Conservation (phyloP, 2,797 vertebrate species). For the Dicrostonyx torquatus region DNA sequence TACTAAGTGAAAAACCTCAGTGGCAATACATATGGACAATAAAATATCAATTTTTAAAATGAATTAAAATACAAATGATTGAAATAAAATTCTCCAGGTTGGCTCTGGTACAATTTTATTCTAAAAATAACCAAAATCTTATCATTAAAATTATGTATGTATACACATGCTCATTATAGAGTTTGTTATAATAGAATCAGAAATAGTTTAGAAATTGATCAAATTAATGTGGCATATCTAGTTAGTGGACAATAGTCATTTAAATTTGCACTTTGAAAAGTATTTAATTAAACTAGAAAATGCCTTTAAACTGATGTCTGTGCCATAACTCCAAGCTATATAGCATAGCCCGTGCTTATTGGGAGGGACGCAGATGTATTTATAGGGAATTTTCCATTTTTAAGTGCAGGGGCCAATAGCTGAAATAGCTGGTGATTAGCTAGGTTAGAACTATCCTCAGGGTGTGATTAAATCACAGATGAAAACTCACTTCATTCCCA, state of each 20-base stretch:
- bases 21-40: background rate
- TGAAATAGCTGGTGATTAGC: conserved; percentile 5
- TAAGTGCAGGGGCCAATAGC: background rate
- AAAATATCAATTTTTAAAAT: conserved; percentile 52
- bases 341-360: background rate
- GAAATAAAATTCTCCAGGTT: conserved; percentile 41
- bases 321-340: background rate
- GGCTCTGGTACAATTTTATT: conserved; percentile 4
- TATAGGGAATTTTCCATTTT: conserved; percentile 57
- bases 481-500: background rate
- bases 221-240: background rate
- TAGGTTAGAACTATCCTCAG: conserved; percentile 10
- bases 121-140: conserved; percentile 12
- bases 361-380: conserved; percentile 14
- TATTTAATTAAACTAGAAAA: conserved; percentile 40
- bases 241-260: conserved; percentile 20
- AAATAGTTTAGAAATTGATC: conserved; percentile 9
- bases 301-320: background rate
- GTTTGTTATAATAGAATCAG: conserved; percentile 7
- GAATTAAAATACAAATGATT: conserved; percentile 54
- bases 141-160: background rate
- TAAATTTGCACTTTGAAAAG: background rate
- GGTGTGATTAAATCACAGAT: conserved; percentile 13
- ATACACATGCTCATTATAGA: conserved; percentile 1
- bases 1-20: conserved; percentile 48